Conservation (phyloP, 1,140 invertebrate species). For the Stegodyphus mimosarum region DNA sequence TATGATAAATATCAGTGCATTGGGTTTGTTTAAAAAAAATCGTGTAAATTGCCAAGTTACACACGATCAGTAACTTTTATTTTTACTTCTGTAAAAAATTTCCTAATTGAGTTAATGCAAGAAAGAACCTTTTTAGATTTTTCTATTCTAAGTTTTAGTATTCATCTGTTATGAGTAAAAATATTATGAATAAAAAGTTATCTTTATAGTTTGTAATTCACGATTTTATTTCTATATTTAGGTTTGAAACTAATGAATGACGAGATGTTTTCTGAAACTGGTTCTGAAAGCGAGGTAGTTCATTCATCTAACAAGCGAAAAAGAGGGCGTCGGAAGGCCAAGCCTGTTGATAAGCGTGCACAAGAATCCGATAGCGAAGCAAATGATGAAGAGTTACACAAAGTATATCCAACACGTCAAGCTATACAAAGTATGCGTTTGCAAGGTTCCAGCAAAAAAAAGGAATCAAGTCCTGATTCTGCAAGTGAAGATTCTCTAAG, state of each 20-base stretch:
- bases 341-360: not conserved
- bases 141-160: too few species aligned
- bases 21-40: too few species aligned
- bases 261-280: constrained; percentile 34
- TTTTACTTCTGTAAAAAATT: too few species aligned
- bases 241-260: constrained; percentile 20
- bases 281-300: constrained; percentile 23
- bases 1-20: too few species aligned
- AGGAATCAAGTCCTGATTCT: constrained; percentile 45
- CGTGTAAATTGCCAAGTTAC: too few species aligned
- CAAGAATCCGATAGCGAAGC: constrained; percentile 39
- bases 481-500: constrained; percentile 39
- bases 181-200: too few species aligned
- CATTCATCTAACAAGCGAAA: constrained; percentile 21
- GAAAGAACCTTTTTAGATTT: too few species aligned
- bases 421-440: constrained; percentile 16
- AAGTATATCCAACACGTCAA: constrained; percentile 41
- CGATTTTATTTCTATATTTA: too few species aligned
- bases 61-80: too few species aligned
- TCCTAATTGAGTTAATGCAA: too few species aligned
- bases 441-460: constrained; percentile 19
- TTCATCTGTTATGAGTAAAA: too few species aligned
- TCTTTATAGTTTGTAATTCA: too few species aligned
- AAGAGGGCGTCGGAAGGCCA: not conserved
- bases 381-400: constrained; percentile 36